These are phyloP conservation scores for Pseudonaja textilis DNA, from an alignment of 2,113 vertebrate genomes.

Conservation along the genomic window DNA sequence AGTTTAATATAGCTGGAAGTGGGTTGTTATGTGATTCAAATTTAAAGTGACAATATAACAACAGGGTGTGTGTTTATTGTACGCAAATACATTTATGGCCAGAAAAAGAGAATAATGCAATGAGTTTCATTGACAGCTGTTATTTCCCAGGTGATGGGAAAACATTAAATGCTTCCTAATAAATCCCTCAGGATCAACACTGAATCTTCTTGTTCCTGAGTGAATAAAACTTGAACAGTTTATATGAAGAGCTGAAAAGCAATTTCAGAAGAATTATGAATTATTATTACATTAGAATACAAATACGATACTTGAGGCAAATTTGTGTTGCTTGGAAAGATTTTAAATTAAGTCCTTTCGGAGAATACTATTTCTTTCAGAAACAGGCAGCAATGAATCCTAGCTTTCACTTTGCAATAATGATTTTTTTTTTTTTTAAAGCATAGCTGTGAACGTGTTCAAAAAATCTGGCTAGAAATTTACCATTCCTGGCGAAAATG, in stretches of 20 bases:
- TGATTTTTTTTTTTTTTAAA: not conserved
- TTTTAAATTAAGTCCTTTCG: not conserved
- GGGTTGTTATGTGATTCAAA: not conserved
- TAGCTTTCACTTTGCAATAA: not conserved
- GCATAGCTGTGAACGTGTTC: not conserved
- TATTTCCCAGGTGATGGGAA: not conserved
- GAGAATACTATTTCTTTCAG: not conserved
- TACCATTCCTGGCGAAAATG: not conserved
- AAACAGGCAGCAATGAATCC: not conserved
- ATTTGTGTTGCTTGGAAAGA: not conserved
- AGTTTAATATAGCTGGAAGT: not conserved
- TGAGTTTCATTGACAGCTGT: not conserved
- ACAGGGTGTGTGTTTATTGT: not conserved
- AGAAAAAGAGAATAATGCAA: not conserved
- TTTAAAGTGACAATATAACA: not conserved
- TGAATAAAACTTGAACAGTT: conserved; percentile 5
- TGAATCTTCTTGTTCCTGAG: not conserved
- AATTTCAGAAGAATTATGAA: conserved; percentile 10
- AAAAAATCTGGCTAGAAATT: not conserved
- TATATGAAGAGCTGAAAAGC: conserved; percentile 18
- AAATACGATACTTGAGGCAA: conserved; percentile 4
- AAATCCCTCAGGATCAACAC: not conserved
- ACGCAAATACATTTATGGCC: not conserved
- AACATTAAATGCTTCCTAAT: conserved; percentile 2
- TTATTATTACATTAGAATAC: not conserved